Percentiles rank a stretch among this genome's conserved stretches.
These are phyloP conservation scores for Cryptoblepharus egeriae DNA, from an alignment of 2,797 vertebrate genomes.

Conservation along the genomic window DNA sequence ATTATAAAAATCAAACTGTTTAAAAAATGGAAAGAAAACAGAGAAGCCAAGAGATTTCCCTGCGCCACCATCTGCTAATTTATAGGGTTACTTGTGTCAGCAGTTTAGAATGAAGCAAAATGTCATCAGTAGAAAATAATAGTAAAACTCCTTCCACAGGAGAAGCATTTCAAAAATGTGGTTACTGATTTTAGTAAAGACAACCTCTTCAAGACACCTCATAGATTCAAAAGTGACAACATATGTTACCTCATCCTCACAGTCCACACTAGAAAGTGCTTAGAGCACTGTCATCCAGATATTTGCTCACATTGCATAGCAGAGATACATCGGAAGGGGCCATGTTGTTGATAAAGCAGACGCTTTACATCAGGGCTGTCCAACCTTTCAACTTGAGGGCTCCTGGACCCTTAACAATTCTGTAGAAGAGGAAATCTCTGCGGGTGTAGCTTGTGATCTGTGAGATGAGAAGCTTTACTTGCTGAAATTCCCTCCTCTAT, in stretches of 20 bases:
- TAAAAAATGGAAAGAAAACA: conserved; percentile 52
- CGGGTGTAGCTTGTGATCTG: no score
- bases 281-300: not conserved
- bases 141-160: not conserved
- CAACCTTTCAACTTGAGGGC: no score
- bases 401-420: no score
- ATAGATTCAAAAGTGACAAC: conserved; percentile 29
- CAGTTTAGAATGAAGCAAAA: conserved; percentile 68
- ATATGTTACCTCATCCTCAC: not conserved
- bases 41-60: conserved; percentile 68
- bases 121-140: conserved; percentile 46
- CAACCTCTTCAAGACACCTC: conserved; percentile 59
- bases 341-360: not conserved
- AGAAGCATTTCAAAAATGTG: conserved; percentile 44
- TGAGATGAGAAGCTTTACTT: no score
- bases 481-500: no score
- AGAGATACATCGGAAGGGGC: not conserved
- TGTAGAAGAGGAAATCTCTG: no score
- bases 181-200: conserved; percentile 67
- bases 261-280: not conserved
- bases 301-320: not conserved
- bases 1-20: conserved; percentile 70
- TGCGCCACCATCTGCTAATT: conserved; percentile 69
- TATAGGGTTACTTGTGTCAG: conserved; percentile 73
- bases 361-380: no score